These are phyloP conservation scores for Hydropsyche tenuis DNA, from an alignment of 1,140 invertebrate species.

Conservation along the genomic window DNA sequence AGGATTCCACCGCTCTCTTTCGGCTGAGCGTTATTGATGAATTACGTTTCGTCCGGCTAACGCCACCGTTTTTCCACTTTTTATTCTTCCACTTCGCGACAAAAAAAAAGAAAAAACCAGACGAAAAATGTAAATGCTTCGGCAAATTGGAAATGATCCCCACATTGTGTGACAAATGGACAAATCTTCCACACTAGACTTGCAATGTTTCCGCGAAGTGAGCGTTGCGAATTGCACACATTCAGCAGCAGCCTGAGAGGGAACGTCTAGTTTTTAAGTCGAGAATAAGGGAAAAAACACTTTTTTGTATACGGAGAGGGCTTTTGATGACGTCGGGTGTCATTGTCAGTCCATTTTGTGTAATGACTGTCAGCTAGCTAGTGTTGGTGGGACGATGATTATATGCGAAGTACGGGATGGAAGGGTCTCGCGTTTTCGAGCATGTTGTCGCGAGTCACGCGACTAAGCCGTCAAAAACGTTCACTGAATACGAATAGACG, in stretches of 20 bases:
- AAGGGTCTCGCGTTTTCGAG: not conserved
- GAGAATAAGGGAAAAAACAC: not conserved
- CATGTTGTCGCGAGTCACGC: not conserved
- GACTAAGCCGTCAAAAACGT: not conserved
- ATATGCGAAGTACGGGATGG: not conserved
- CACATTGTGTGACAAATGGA: conserved; percentile 26
- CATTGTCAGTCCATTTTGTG: conserved; percentile 43
- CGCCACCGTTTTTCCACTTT: conserved; percentile 23
- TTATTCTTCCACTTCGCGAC: conserved; percentile 1
- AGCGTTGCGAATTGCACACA: too few relatives aligned
- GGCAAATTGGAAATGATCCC: conserved; percentile 34
- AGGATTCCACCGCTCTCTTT: not conserved
- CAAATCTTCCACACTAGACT: conserved; percentile 31
- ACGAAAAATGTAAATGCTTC: conserved; percentile 30
- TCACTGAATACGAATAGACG: not conserved
- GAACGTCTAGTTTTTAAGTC: not conserved
- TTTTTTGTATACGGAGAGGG: conserved; percentile 1
- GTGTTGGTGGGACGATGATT: conserved; percentile 16
- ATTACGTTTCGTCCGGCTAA: conserved; percentile 32
- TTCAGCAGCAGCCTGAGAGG: not conserved
- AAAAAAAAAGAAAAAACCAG: too few relatives aligned
- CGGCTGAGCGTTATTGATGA: conserved; percentile 30
- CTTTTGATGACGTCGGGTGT: conserved; percentile 32
- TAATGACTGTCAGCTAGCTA: conserved; percentile 36
- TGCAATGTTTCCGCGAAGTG: not conserved